These are phyloP conservation scores for Morpho deidamia DNA, from an alignment of 2,888 invertebrate species.

Conservation along the genomic window DNA sequence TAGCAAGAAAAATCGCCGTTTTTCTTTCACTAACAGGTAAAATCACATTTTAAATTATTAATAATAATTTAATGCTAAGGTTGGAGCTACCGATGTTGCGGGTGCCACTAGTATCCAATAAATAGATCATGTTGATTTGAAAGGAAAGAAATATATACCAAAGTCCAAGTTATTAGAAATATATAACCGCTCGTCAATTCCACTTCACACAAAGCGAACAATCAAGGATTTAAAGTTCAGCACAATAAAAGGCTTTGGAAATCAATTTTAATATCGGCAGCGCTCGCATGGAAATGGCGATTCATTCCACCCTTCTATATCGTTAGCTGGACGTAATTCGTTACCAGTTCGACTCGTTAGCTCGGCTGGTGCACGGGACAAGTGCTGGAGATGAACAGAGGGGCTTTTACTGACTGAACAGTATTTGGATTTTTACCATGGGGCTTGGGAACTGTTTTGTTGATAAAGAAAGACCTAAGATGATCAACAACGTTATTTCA, in stretches of 20 bases:
- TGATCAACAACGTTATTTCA: too few relatives aligned
- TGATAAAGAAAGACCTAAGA: too few relatives aligned
- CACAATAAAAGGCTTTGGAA: slow-evolving; percentile 32
- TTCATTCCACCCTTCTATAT: slow-evolving; percentile 28
- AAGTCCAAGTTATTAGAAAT: slow-evolving; percentile 13
- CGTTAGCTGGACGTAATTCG: slow-evolving; percentile 26
- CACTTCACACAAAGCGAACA: slow-evolving; percentile 27
- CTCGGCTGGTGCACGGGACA: slow-evolving; percentile 6
- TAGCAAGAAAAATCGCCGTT: too few relatives aligned
- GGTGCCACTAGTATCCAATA: too few relatives aligned
- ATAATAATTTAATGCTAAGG: too few relatives aligned
- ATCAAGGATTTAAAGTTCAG: slow-evolving; percentile 28
- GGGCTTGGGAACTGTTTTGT: background rate
- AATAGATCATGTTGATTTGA: too few relatives aligned
- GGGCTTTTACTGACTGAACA: too few relatives aligned
- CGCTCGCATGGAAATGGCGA: slow-evolving; percentile 19
- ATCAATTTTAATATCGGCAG: slow-evolving; percentile 35
- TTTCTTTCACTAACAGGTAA: too few relatives aligned
- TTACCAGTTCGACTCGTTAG: slow-evolving; percentile 20
- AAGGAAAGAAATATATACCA: background rate
- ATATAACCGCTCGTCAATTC: slow-evolving; percentile 8
- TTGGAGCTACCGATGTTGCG: too few relatives aligned
- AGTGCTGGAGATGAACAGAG: slow-evolving; percentile 4
- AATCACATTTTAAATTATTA: too few relatives aligned
- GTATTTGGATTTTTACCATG: background rate